Percentiles rank a stretch among this genome's conserved stretches.
Evolutionary conservation across 37 sponge, comb jelly and placozoan genomes (phyloP).

Genomic region (Spongilla lacustris): DNA sequence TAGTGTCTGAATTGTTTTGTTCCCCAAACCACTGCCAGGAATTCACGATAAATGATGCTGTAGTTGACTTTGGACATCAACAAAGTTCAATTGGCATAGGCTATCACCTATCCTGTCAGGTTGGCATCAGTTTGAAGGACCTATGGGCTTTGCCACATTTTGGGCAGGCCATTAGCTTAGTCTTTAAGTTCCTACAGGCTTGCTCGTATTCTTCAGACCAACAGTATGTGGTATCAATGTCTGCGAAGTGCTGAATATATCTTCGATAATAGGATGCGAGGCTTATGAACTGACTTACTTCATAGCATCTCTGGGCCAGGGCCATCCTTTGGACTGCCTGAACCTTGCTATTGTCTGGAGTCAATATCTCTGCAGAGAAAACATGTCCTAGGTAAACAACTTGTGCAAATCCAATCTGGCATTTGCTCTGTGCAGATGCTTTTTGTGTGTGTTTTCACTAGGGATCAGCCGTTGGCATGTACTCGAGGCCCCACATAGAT

Average conservation of each 20-base stretch:
- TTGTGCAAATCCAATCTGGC: too few species aligned
- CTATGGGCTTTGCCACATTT: too few species aligned
- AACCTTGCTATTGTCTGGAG: too few species aligned
- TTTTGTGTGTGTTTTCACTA: background rate
- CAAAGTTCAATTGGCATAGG: constrained; percentile 34
- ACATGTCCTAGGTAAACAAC: too few species aligned
- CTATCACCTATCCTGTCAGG: constrained; percentile 45
- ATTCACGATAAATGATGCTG: constrained; percentile 33
- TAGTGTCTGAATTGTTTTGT: constrained; percentile 56
- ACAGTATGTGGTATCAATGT: constrained; percentile 28
- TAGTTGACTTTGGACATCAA: too few species aligned
- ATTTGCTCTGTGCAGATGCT: constrained; percentile 56
- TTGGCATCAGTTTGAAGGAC: too few species aligned
- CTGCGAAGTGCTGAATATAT: constrained; percentile 54
- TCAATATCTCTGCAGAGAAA: too few species aligned
- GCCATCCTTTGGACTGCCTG: too few species aligned
- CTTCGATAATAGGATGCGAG: constrained; percentile 60
- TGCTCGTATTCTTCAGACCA: constrained; percentile 23
- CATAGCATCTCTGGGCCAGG: too few species aligned
- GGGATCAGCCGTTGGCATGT: constrained; percentile 57
- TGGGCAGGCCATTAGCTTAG: constrained; percentile 33
- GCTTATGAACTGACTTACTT: constrained; percentile 48
- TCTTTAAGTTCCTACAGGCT: constrained; percentile 45
- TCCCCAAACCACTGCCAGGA: constrained; percentile 42
- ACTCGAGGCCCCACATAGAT: constrained; percentile 42